A percentile compares a stretch with the other conserved stretches of the same genome.
These are phyloP conservation scores for Andrena marginata DNA, from an alignment of 2,888 invertebrate species.

Conservation along the genomic window DNA sequence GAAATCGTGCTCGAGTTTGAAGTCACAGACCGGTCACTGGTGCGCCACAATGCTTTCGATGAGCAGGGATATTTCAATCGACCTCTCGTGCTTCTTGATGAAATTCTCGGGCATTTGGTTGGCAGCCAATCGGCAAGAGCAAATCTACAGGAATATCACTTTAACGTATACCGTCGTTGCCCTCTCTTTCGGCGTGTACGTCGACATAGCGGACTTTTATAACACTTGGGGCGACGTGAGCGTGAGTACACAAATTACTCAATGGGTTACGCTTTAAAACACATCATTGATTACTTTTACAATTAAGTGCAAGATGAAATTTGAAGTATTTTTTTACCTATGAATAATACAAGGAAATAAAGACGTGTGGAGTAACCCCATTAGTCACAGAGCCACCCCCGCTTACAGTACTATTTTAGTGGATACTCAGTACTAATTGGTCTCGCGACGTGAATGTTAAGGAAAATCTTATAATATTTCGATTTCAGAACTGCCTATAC, in stretches of 20 bases:
- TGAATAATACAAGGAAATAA: too few relatives aligned
- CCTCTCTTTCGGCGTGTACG: conserved; percentile 35
- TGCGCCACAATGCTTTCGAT: neutral
- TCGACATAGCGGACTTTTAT: conserved; percentile 53
- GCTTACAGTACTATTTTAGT: too few relatives aligned
- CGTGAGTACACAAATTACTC: conserved; percentile 52
- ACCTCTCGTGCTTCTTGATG: conserved; percentile 54
- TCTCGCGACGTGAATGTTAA: too few relatives aligned
- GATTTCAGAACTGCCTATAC: conserved; percentile 65
- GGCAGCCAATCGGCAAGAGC: conserved; percentile 29
- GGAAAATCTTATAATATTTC: neutral
- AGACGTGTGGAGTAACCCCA: too few relatives aligned
- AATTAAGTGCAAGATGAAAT: too few relatives aligned
- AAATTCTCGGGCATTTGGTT: conserved; percentile 64
- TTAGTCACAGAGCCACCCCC: too few relatives aligned
- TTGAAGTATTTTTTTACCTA: too few relatives aligned
- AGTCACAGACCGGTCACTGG: neutral
- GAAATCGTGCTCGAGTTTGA: neutral
- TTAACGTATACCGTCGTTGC: conserved; percentile 51
- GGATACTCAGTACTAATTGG: too few relatives aligned
- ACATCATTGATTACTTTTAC: too few relatives aligned
- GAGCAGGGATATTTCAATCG: conserved; percentile 54
- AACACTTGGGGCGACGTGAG: conserved; percentile 57
- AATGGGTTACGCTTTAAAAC: too few relatives aligned
- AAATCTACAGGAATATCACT: conserved; percentile 44